These are phyloP conservation scores for Allolobophora icterica DNA, from an alignment of 2,888 invertebrate genomes.

Conservation along the genomic window DNA sequence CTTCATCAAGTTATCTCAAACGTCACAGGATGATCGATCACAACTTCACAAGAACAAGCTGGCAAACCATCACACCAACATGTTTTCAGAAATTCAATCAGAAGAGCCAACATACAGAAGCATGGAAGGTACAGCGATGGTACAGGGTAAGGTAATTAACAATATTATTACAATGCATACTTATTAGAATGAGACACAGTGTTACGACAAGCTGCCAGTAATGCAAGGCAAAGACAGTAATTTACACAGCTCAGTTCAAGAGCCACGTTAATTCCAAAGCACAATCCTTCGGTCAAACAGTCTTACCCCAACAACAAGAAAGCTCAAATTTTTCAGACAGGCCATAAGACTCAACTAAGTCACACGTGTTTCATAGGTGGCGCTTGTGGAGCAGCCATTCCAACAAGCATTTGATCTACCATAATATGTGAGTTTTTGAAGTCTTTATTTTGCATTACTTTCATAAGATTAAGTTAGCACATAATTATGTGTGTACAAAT, in stretches of 20 bases:
- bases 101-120: no score
- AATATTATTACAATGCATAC: no score
- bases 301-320: no score
- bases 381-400: neutral
- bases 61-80: no score
- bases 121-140: no score
- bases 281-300: neutral
- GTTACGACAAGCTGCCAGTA: neutral
- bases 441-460: neutral
- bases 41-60: no score
- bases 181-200: neutral
- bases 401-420: neutral
- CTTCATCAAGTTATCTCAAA: no score
- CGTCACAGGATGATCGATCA: no score
- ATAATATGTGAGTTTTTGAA: neutral
- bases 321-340: neutral
- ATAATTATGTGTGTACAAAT: no score
- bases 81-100: no score
- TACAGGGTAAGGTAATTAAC: no score
- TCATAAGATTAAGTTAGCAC: neutral
- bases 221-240: neutral
- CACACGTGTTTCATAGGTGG: neutral
- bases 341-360: neutral
- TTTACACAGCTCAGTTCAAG: neutral
- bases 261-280: neutral